Conservation (phyloP, 1,140 invertebrate genomes). For the Drosophila kanapiae region DNA sequence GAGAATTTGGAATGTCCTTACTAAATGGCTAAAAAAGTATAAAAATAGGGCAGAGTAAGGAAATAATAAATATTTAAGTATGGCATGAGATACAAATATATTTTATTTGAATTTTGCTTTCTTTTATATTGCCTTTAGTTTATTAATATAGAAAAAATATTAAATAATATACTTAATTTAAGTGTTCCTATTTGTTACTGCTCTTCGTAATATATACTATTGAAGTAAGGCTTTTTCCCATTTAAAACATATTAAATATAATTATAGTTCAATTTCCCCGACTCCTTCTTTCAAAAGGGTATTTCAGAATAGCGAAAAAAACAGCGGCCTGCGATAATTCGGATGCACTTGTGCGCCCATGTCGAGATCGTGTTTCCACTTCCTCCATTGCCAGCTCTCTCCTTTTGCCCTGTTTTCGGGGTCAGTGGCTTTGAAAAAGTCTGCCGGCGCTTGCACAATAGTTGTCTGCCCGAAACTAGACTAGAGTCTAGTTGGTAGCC, state of each 20-base stretch:
- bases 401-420: constrained; percentile 54
- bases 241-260: neutral
- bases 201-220: too few species aligned
- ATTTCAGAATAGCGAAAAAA: constrained; percentile 41
- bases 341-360: constrained; percentile 78
- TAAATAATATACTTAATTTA: too few species aligned
- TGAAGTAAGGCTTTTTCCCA: neutral
- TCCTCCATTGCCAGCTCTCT: constrained; percentile 7
- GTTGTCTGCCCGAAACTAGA: constrained; percentile 68
- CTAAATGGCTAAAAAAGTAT: neutral
- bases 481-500: constrained; percentile 46
- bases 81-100: neutral
- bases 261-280: too few species aligned
- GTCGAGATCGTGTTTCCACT: constrained; percentile 67
- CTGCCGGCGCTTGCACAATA: constrained; percentile 55
- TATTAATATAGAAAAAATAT: too few species aligned
- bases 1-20: constrained; percentile 11
- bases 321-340: constrained; percentile 69
- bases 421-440: constrained; percentile 80
- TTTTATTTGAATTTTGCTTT: too few species aligned
- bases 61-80: too few species aligned
- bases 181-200: too few species aligned
- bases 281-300: neutral
- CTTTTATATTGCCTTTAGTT: too few species aligned
- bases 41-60: neutral